A percentile compares a stretch with the other conserved stretches of the same genome.
These are phyloP conservation scores for Drosophila yakuba DNA, from an alignment of 1,140 invertebrate genomes.

Conservation along the genomic window DNA sequence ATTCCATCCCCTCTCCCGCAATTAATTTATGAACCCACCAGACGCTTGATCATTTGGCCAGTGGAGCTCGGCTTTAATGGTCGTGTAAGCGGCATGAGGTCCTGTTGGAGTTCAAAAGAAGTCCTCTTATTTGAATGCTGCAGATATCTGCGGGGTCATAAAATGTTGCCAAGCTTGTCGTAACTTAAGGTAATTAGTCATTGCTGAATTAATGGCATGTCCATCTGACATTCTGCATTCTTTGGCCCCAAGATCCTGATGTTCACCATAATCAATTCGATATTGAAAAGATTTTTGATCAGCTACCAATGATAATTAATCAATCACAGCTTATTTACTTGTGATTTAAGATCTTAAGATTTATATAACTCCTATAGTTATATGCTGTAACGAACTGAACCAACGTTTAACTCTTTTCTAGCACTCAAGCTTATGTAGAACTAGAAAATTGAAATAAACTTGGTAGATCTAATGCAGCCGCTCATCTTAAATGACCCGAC, in stretches of 20 bases:
- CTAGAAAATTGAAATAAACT: constrained; percentile 17
- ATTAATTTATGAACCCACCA: constrained; percentile 61
- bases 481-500: constrained; percentile 5
- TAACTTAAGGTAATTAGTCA: constrained; percentile 71
- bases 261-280: background rate
- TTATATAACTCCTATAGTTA: too few relatives aligned
- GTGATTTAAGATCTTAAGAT: background rate
- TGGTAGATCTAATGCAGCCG: constrained; percentile 9
- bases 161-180: constrained; percentile 37
- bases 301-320: constrained; percentile 15
- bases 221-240: constrained; percentile 17
- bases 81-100: constrained; percentile 61
- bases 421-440: background rate
- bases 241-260: background rate
- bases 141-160: constrained; percentile 18
- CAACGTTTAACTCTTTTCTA: background rate
- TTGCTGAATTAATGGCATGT: constrained; percentile 48
- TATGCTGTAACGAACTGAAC: too few relatives aligned
- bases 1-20: constrained; percentile 26
- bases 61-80: constrained; percentile 27
- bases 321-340: background rate
- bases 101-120: constrained; percentile 12
- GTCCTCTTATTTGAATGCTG: constrained; percentile 8
- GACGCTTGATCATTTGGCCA: constrained; percentile 56
- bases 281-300: background rate